A percentile compares a stretch with the other conserved stretches of the same genome.
These are phyloP conservation scores for Rhinoptilus africanus DNA, from an alignment of 2,113 vertebrate species.

Conservation along the genomic window DNA sequence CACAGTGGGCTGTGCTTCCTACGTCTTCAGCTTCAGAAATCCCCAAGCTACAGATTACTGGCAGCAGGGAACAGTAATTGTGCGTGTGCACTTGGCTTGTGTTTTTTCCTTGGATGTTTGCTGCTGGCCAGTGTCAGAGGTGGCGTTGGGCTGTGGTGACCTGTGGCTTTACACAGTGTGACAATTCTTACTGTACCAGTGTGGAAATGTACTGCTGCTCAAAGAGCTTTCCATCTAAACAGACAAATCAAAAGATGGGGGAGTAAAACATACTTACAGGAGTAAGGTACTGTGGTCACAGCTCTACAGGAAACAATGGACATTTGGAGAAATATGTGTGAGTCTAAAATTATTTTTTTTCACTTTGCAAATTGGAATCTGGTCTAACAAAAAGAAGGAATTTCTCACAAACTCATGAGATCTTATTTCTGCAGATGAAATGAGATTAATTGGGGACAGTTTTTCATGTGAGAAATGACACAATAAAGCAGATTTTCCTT, in stretches of 20 bases:
- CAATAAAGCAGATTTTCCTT: background rate
- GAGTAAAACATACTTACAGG: background rate
- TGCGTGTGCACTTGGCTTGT: background rate
- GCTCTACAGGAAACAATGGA: fast-evolving
- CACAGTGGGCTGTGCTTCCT: background rate
- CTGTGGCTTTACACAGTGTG: background rate
- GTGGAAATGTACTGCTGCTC: background rate
- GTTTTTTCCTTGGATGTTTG: background rate
- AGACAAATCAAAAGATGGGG: background rate
- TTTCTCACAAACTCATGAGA: background rate
- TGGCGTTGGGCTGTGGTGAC: background rate
- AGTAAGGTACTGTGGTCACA: no score
- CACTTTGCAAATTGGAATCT: background rate
- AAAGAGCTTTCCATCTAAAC: background rate
- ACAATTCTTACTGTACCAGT: background rate
- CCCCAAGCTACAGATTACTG: background rate
- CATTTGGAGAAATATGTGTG: background rate
- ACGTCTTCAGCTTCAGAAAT: background rate
- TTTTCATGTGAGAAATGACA: background rate
- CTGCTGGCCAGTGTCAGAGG: background rate
- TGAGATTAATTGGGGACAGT: background rate
- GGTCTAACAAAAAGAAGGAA: background rate
- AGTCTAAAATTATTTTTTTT: background rate
- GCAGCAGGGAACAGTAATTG: background rate
- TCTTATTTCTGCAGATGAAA: background rate